phyloP scores from a whole-genome alignment of 2,888 invertebrate species.

The Ellobium chinense region DNA sequence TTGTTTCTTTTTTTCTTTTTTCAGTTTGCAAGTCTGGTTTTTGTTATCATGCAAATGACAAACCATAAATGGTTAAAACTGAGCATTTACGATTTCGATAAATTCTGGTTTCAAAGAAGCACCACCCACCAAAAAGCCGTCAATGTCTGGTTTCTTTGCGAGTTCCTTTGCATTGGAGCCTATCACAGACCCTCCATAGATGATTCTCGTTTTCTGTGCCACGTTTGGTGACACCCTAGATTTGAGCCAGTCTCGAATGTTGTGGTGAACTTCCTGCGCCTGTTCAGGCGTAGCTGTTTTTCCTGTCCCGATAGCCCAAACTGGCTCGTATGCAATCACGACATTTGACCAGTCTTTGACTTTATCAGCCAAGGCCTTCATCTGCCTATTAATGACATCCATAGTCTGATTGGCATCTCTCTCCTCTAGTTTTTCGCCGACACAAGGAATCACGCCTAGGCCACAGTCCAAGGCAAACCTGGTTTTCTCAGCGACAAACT shows the following conservation, averaged over 20 bases:
- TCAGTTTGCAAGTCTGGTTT: too few relatives aligned
- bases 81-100: conserved; percentile 91
- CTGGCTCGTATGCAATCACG: conserved; percentile 99
- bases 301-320: conserved; percentile 99
- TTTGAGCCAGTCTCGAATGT: conserved; percentile 91
- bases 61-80: neutral
- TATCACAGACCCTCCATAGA: conserved; percentile 98
- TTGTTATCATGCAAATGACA: too few relatives aligned
- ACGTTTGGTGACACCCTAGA: conserved; percentile 89
- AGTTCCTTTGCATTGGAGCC: conserved; percentile 94
- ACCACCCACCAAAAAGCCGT: conserved; percentile 99
- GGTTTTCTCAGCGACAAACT: conserved; percentile 81
- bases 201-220: conserved; percentile 89
- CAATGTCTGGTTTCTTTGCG: conserved; percentile 93
- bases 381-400: conserved; percentile 95
- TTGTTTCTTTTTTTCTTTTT: too few relatives aligned
- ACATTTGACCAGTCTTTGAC: conserved; percentile 87
- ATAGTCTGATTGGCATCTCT: conserved; percentile 95
- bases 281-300: conserved; percentile 98
- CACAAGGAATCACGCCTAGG: conserved; percentile 91
- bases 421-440: conserved; percentile 97
- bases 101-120: conserved; percentile 99
- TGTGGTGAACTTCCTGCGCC: conserved; percentile 87
- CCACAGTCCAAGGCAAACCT: conserved; percentile 72
- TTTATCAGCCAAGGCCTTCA: conserved; percentile 87